Evolutionary conservation across 2,113 vertebrate species (phyloP), one percentile per base, ranked within the genome.

Genomic region (Murina feae): DNA sequence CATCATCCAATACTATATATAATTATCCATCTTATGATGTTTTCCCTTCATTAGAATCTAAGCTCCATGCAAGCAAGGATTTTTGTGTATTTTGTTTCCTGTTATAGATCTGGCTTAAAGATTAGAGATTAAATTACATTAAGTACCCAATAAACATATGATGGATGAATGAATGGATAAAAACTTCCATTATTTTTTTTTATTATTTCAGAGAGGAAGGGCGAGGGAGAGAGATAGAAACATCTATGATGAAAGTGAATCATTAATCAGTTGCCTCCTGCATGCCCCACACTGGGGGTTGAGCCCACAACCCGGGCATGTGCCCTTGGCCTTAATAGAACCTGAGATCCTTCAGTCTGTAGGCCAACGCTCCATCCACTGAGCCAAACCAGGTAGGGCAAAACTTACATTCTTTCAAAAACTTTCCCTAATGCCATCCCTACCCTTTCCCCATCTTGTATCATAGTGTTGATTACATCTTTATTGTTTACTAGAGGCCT

Each of bases 21-120:
- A 44, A 81, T 76, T 90, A 53, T 35, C 17, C 71, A 35, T 51
- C 37, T 87, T 21, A 53, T 53, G 23, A 69, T 53, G 39, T 42
- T 83, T 94, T 79, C 47, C n/a, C 42, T 94, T 86, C 58, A 30
- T 79, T 94, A 66, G 37, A 88, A 84, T 84, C 23, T n/a, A 81
- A 37, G n/a, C 8, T 74, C 51, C 51, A 74, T 37, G 25, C 28
- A 91, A n/a, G 42, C 28, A 86, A 14, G 32, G 11, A 91, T 86
- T 53, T 75, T 90, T 93, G 14, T 80, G 28, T 79, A 72, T 91
- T 94, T 86, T 55, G 2, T 81, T 58, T 30, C 17, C 21, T 71
- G 21, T 76, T 87, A 35, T 81, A 91, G 39, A 25, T 76, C n/a
- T 30, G 88, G 21, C 20, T 90, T 18, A 85, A 90, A 88, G 30